A percentile compares a stretch with the other conserved stretches of the same genome.
Conservation (phyloP, 2,797 vertebrate species). For the Eulemur coronatus region DNA sequence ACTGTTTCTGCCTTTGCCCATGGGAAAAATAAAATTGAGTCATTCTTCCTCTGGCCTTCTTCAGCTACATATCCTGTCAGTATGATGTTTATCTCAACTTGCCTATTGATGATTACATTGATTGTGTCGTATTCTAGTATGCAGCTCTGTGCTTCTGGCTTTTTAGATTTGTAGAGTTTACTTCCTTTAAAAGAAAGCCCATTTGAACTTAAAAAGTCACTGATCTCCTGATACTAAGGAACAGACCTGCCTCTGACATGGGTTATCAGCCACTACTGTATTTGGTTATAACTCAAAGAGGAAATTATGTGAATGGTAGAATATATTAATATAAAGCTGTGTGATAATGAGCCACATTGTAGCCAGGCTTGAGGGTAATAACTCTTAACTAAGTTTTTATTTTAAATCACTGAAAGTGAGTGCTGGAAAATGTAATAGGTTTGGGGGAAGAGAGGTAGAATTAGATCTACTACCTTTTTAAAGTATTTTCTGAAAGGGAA, state of each 20-base stretch:
- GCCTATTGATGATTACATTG: constrained; percentile 79
- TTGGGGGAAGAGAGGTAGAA: neutral
- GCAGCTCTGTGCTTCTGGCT: constrained; percentile 61
- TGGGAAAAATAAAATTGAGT: constrained; percentile 80
- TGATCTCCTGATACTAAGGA: constrained; percentile 24
- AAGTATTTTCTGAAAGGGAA: constrained; percentile 31
- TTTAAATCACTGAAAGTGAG: neutral
- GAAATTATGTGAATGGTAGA: constrained; percentile 21
- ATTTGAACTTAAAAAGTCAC: constrained; percentile 29
- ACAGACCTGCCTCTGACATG: neutral
- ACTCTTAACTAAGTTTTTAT: neutral
- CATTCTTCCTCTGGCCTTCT: constrained; percentile 73
- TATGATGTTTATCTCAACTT: constrained; percentile 72
- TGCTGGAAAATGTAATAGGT: neutral
- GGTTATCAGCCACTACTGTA: neutral
- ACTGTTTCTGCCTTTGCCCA: constrained; percentile 77
- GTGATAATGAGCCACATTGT: neutral
- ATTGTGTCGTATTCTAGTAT: constrained; percentile 78
- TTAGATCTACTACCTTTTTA: constrained; percentile 20
- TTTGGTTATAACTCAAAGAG: constrained; percentile 2
- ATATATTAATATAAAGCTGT: neutral
- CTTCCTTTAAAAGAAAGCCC: constrained; percentile 68
- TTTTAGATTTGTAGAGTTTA: constrained; percentile 73
- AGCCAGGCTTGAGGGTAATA: neutral
- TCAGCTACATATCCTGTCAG: constrained; percentile 72